phyloP scores from a whole-genome alignment of 2,113 vertebrate species.

The Burhinus oedicnemus region DNA sequence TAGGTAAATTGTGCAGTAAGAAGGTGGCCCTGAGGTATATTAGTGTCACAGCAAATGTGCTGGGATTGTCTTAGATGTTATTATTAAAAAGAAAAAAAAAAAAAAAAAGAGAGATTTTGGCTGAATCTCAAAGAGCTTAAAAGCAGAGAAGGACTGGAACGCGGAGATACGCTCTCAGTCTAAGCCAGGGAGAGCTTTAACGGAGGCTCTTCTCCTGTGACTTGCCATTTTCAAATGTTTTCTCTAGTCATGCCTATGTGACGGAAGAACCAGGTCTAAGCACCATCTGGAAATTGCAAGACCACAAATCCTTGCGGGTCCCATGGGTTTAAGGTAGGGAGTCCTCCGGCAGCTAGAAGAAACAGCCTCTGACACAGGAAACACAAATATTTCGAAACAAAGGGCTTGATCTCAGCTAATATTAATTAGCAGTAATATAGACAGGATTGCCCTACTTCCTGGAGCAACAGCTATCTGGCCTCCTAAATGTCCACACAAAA shows the following conservation, averaged over 20 bases:
- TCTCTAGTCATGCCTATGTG: neutral
- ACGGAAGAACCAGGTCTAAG: neutral
- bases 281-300: neutral
- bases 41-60: slow-evolving; percentile 23
- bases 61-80: neutral
- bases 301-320: neutral
- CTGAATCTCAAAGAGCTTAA: neutral
- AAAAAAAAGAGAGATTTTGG: neutral
- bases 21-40: slow-evolving; percentile 13
- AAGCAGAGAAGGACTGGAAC: neutral
- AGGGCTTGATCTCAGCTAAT: neutral
- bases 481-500: neutral
- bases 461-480: neutral
- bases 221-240: neutral
- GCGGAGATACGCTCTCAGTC: neutral
- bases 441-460: neutral
- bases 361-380: neutral
- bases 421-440: neutral
- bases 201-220: neutral
- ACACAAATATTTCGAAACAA: neutral
- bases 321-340: neutral
- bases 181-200: neutral
- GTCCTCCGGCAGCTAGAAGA: neutral
- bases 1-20: slow-evolving; percentile 18
- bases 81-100: neutral